Conservation (phyloP, 2,797 vertebrate species). For the Rhyacichthys aspro region DNA sequence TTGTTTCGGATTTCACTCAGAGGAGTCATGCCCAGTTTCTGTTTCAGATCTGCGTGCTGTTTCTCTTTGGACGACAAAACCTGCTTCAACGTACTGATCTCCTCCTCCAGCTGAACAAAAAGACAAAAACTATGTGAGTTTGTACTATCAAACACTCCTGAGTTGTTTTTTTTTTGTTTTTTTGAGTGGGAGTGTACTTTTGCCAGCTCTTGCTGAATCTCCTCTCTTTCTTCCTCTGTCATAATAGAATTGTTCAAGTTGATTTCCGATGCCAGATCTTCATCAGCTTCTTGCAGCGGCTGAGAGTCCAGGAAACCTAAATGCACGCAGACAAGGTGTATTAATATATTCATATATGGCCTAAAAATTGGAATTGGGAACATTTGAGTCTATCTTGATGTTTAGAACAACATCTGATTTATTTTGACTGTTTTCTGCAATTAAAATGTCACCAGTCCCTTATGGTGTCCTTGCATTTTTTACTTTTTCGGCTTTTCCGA, state of each 20-base stretch:
- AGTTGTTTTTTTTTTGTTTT: too few relatives aligned
- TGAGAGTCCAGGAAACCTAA: slow-evolving; percentile 90
- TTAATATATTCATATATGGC: neutral
- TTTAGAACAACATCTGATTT: neutral
- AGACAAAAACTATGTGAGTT: slow-evolving; percentile 14
- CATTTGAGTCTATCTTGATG: too few relatives aligned
- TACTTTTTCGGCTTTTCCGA: neutral
- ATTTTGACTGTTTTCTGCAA: neutral
- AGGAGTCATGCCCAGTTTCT: slow-evolving; percentile 90
- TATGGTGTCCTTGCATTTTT: too few relatives aligned
- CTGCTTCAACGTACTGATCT: slow-evolving; percentile 94
- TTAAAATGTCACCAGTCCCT: neutral
- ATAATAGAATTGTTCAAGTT: slow-evolving; percentile 81
- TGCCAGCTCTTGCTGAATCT: slow-evolving; percentile 86
- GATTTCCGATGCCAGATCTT: slow-evolving; percentile 85
- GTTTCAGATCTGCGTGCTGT: slow-evolving; percentile 90
- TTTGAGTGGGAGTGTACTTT: slow-evolving; percentile 80
- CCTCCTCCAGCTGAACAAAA: slow-evolving; percentile 89
- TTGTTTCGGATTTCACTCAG: slow-evolving; percentile 91
- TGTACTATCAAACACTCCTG: neutral
- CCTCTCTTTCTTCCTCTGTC: slow-evolving; percentile 93
- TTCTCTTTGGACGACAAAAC: slow-evolving; percentile 95
- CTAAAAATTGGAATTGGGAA: neutral
- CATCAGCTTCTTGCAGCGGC: slow-evolving; percentile 85
- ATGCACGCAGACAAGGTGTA: slow-evolving; percentile 2